Conservation (phyloP, 2,888 invertebrate species). For the Cotesia congregata region DNA sequence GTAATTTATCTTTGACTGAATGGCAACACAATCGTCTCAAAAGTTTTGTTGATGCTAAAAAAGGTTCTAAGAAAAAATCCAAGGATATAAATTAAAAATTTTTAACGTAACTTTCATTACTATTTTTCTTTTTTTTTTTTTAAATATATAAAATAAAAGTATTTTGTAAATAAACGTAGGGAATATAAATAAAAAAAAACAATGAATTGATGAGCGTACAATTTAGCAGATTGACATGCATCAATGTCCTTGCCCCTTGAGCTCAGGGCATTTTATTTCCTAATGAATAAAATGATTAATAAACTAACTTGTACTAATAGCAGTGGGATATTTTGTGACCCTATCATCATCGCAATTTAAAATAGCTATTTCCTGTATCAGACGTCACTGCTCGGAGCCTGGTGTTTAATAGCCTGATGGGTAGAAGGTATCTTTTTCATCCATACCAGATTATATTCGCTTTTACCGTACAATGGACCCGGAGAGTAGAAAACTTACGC, state of each 20-base stretch:
- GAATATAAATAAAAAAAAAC: neutral
- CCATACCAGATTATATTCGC: neutral
- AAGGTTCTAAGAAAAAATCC: neutral
- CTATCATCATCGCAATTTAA: slow-evolving; percentile 58
- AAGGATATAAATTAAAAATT: neutral
- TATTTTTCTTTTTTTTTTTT: slow-evolving; percentile 35
- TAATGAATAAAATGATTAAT: slow-evolving; percentile 55
- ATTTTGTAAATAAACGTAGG: neutral
- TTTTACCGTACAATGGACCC: slow-evolving; percentile 22
- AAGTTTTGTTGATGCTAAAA: slow-evolving; percentile 71
- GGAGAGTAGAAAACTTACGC: slow-evolving; percentile 52
- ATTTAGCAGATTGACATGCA: slow-evolving; percentile 44
- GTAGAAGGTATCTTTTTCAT: neutral
- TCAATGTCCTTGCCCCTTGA: slow-evolving; percentile 69
- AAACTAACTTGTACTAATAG: slow-evolving; percentile 59
- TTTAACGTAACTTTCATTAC: neutral
- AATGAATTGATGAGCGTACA: neutral
- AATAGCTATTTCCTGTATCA: slow-evolving; percentile 67
- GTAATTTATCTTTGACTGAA: slow-evolving; percentile 71
- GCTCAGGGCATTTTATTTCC: slow-evolving; percentile 43
- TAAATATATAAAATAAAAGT: slow-evolving; percentile 13
- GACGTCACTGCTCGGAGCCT: neutral
- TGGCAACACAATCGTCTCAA: slow-evolving; percentile 71
- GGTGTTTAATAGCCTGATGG: neutral
- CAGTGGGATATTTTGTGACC: slow-evolving; percentile 58